Evolutionary conservation across 1,140 invertebrate species (phyloP), one percentile per base, ranked within the genome.

Genomic region (Gonioctena quinquepunctata): DNA sequence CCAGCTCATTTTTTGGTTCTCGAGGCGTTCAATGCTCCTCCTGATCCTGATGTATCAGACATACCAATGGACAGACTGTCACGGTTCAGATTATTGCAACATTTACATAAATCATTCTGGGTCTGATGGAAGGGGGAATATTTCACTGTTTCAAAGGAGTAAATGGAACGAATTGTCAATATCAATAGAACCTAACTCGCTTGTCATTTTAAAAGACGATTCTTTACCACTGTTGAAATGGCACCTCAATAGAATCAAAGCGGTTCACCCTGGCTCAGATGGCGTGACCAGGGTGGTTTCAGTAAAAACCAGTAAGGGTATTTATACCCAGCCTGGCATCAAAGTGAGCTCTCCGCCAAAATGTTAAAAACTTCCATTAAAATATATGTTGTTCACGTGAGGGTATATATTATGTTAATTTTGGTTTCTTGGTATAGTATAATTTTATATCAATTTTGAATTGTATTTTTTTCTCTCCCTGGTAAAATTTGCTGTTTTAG

Each of bases 1-100:
- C 81, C 81, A 16, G 81, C 68, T 22, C 80, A 84, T 74, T 82
- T 42, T n/a, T n/a, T 42, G 33, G n/a, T n/a, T 42, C n/a, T 42
- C 6, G 33, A 6, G n/a, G 1, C 21, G 7, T 25, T 23, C 57
- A 26, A 23, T 3, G 2, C 21, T 1, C 13, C 52, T 18, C 67
- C 59, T 13, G 49, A 69, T 13, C 48, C 8, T 19, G 16, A 69
- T 25, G 7, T 62, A 16, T 19, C 11, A 7, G n/a, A 61, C 6
- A 21, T 16, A 6, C 26, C 61, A 50, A 3, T 62, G 5, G 27
- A 28, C 26, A 7, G 2, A 5, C 59, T 63, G n/a, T n/a, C 23
- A 8, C 57, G 66, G 18, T 69, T 57, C 42, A 22, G 62, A 62
- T 16, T 62, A 7, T 3, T 62, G n/a, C 67, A 69, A 33, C 48